These are phyloP conservation scores for Chaetodon trifascialis DNA, from an alignment of 2,113 vertebrate species.

Conservation along the genomic window DNA sequence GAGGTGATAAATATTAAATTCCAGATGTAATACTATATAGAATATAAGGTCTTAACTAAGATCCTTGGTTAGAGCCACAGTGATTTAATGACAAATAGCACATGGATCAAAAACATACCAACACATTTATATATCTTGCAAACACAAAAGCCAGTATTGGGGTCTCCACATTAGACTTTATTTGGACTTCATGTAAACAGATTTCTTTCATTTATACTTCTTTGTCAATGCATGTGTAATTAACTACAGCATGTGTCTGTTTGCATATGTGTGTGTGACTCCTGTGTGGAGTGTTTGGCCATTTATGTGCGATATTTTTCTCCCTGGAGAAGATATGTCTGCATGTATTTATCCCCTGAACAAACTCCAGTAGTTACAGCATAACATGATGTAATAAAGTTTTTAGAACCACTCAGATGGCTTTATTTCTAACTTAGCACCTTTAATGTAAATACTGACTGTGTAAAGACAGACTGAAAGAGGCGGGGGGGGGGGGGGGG, in stretches of 20 bases:
- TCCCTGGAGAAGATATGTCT: conserved; percentile 21
- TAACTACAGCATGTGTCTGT: background rate
- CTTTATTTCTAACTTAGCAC: conserved; percentile 73
- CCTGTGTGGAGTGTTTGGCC: background rate
- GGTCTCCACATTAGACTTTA: conserved; percentile 81
- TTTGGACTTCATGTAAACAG: conserved; percentile 75
- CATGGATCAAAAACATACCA: background rate
- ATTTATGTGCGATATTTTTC: conserved; percentile 1
- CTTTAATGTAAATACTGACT: conserved; percentile 70
- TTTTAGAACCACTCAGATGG: conserved; percentile 48
- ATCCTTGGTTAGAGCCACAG: background rate
- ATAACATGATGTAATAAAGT: conserved; percentile 52
- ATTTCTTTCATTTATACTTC: conserved; percentile 36
- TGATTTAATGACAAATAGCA: conserved; percentile 10
- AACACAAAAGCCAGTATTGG: conserved; percentile 52
- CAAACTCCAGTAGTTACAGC: conserved; percentile 56
- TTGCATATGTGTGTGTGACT: background rate
- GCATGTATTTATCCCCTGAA: conserved; percentile 49
- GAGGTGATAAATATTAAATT: background rate
- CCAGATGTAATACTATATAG: background rate
- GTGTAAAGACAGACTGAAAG: conserved; percentile 17
- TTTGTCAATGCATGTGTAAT: conserved; percentile 23
- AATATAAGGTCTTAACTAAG: background rate
- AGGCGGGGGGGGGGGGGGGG: background rate
- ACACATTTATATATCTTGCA: conserved; percentile 1